Conservation (phyloP, 1,140 invertebrate genomes). For the Apocrypta bakeri region DNA sequence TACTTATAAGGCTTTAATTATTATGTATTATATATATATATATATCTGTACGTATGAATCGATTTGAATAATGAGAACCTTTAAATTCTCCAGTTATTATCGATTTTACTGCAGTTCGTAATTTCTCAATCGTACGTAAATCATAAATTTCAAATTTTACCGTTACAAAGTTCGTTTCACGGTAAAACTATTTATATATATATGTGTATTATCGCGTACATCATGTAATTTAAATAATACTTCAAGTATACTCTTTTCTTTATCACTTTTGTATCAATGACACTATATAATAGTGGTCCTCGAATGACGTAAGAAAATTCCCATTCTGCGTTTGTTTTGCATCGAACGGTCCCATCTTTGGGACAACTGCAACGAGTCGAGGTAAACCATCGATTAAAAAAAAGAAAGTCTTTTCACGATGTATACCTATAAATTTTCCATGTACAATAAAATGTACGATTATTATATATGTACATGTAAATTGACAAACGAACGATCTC, state of each 20-base stretch:
- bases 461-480: background rate
- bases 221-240: background rate
- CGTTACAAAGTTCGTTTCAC: background rate
- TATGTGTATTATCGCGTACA: too few relatives aligned
- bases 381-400: too few relatives aligned
- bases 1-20: conserved; percentile 3
- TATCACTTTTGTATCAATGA: conserved; percentile 21
- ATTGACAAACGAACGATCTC: background rate
- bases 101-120: background rate
- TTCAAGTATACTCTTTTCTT: background rate
- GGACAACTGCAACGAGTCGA: conserved; percentile 25
- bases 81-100: background rate
- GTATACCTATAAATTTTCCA: background rate
- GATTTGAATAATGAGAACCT: background rate
- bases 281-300: conserved; percentile 51
- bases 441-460: background rate
- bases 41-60: background rate
- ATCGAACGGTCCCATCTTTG: background rate
- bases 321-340: background rate
- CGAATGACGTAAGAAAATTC: conserved; percentile 22
- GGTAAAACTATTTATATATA: too few relatives aligned
- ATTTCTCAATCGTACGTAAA: background rate
- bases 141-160: background rate
- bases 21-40: background rate
- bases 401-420: background rate